These are phyloP conservation scores for Trissolcus japonicus DNA, from an alignment of 2,888 invertebrate species.

Conservation along the genomic window DNA sequence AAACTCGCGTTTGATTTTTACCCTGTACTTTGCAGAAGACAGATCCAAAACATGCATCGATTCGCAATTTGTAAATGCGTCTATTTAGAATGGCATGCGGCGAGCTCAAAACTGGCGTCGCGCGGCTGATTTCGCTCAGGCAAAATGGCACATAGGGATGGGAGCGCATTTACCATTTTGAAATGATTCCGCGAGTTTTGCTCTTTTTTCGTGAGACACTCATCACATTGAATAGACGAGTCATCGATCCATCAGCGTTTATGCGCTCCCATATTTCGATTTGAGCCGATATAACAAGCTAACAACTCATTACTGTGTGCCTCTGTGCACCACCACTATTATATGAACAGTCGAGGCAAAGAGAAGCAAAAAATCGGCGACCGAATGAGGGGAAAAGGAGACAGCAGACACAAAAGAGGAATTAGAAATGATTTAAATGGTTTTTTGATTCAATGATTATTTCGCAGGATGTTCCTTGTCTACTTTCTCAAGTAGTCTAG, in stretches of 20 bases:
- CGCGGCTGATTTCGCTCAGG: conserved; percentile 50
- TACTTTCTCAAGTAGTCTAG: too few species aligned
- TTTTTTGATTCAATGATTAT: conserved; percentile 9
- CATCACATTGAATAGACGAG: conserved; percentile 58
- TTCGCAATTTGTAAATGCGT: conserved; percentile 48
- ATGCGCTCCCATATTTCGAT: conserved; percentile 52
- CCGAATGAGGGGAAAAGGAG: conserved; percentile 14
- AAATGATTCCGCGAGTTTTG: conserved; percentile 55
- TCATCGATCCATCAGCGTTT: conserved; percentile 60
- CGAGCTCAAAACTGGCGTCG: conserved; percentile 49
- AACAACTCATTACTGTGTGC: conserved; percentile 49
- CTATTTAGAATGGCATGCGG: conserved; percentile 53
- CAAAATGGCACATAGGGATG: conserved; percentile 24
- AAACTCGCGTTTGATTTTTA: conserved; percentile 19
- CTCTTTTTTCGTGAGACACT: conserved; percentile 62
- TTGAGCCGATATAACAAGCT: conserved; percentile 50
- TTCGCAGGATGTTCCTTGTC: conserved; percentile 2
- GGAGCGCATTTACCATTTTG: conserved; percentile 55
- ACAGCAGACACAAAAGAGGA: conserved; percentile 27
- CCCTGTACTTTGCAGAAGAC: conserved; percentile 4
- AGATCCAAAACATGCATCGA: conserved; percentile 18
- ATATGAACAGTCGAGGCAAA: conserved; percentile 32
- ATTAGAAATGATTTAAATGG: conserved; percentile 47
- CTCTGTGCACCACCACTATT: conserved; percentile 33
- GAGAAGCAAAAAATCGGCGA: conserved; percentile 32